Conservation (phyloP, 2,888 invertebrate genomes). For the Deilephila elpenor region DNA sequence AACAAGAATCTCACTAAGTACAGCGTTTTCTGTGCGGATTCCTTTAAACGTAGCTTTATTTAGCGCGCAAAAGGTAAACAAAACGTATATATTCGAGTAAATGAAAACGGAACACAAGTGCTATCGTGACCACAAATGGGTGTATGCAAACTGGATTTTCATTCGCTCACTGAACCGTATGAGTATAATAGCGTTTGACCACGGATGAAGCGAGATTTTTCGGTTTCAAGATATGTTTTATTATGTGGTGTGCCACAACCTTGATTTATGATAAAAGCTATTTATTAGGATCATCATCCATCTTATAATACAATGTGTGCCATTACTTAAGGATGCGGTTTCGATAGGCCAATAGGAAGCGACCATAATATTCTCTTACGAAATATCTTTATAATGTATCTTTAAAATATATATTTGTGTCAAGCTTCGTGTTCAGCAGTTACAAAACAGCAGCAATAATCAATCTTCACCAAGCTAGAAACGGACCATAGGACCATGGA, state of each 20-base stretch:
- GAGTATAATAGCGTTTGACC: slow-evolving; percentile 43
- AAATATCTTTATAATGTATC: no score
- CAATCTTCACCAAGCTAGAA: no score
- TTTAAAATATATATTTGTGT: no score
- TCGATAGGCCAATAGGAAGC: no score
- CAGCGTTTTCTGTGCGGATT: slow-evolving; percentile 32
- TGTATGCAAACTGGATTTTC: slow-evolving; percentile 40
- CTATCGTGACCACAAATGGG: slow-evolving; percentile 40
- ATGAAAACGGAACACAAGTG: slow-evolving; percentile 45
- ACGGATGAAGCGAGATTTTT: slow-evolving; percentile 20
- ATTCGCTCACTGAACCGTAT: slow-evolving; percentile 46
- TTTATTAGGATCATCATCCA: neutral
- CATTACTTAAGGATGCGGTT: no score
- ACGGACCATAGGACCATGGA: no score
- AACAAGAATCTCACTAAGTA: neutral
- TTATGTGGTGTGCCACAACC: neutral
- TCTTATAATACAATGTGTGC: neutral
- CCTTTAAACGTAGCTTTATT: slow-evolving; percentile 41
- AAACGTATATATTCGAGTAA: slow-evolving; percentile 42
- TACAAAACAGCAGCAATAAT: no score
- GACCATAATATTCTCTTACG: no score
- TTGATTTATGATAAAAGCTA: neutral
- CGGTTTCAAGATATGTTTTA: slow-evolving; percentile 12
- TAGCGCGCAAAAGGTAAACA: slow-evolving; percentile 47
- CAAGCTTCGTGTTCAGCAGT: no score